Base-by-base conservation (phyloP, 2,888 invertebrate species). In the Ptychoptera contaminata region DNA sequence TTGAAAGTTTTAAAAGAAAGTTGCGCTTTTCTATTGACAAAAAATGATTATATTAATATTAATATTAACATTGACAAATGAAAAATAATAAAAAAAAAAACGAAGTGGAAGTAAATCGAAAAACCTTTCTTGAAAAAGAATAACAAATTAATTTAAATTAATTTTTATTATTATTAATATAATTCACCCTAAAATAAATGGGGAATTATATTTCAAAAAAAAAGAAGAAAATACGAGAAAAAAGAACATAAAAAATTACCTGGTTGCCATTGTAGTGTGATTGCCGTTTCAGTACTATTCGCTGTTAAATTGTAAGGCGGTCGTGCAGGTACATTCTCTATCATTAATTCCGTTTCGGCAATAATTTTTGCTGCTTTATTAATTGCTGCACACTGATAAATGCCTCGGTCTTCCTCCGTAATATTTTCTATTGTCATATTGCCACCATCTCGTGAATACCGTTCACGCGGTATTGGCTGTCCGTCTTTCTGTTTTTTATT, bases 351-450 rank as follows among this genome's bases (percentile, higher is more conserved):
- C 0, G 83, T 77, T 66, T 84, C 84, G 2, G 77, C 76, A 16
- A 75, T 74, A 40, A 90, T 79, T n/a, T 82, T 80, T 38, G 86
- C 87, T 6, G 91, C 91, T 56, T 84, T 86, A 68, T 92, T 93
- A 53, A 79, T 79, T 2, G 86, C 85, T 41, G 79, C 76, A 61
- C 87, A 87, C 60, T 81, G 79, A 63, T 84, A 86, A 55, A 82
- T 71, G 40, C 94, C 94, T 54, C 88, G 79, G 68, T 94, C 94
- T 49, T 79, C 77, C 62, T 86, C 86, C 52, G 79, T 74, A 47
- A 94, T 77, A 54, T 79, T 74, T 52, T 73, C 73, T 48, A 96
- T 81, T 46, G 88, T 91, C 53, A 94, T 70, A 68, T 91, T 86
- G 42, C 84, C 84, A 43, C 77, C 80, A 49, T 71, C 73, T 43